Evolutionary conservation across 2,797 vertebrate genomes (phyloP), one percentile per base, ranked within the genome.

Genomic region (Acrocephalus scirpaceus): DNA sequence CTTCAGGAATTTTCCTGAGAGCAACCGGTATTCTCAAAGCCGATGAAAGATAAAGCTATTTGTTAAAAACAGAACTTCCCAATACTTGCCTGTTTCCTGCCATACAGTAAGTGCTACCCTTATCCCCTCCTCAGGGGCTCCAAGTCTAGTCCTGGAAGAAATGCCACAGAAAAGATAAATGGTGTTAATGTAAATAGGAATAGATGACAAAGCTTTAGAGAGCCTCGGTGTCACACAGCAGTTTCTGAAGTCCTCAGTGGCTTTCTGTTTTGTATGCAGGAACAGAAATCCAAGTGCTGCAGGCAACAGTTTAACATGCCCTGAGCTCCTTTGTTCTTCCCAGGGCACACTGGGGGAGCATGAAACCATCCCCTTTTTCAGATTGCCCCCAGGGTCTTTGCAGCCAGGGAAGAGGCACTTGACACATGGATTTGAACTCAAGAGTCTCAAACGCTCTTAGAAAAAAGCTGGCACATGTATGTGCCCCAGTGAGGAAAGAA

Each of bases 11-110:
- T 92, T 92, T 82, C 65, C 82, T 82, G 60, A 89, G 34, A 85
- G 47, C 53, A 76, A 62, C 13, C 13, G 13, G 36, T 40, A 65
- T 58, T 77, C 91, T 76, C 71, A 92, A 87, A 88, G 36, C 44
- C 4, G 20, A 54, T 8, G 6, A 80, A 73, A 90, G 84, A 77
- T 71, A 90, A 94, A 91, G 57, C 26, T 86, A 50, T 71, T 94
- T 94, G 74, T 86, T 92, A 94, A 78, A 95, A 92, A 73, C 75
- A 85, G 61, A 92, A 94, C 65, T 88, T 96, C 89, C 84, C 75
- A 89, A 89, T 38, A 45, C 64, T 82, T 2, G 1, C 21, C 51
- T 13, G 3, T 67, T 96, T 96, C 94, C 89, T 96, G 65, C 61
- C 57, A 47, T 85, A 93, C 32, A 92, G 69, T 76, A 73, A 91